Conservation (phyloP, 2,888 invertebrate genomes). For the Lucinisca nassula region DNA sequence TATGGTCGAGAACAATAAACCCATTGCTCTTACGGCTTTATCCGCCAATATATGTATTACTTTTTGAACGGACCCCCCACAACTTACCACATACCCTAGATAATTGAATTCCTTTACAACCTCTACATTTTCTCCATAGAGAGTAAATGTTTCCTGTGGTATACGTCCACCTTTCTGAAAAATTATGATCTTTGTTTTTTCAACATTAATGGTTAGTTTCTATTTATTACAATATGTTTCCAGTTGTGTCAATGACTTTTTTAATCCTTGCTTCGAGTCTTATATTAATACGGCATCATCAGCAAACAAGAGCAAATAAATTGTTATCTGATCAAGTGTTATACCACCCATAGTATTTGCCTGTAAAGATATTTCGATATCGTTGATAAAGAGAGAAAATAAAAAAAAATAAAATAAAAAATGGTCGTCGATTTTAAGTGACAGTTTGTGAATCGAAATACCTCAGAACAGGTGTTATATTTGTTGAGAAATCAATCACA, state of each 20-base stretch:
- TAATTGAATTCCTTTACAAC: neutral
- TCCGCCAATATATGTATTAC: neutral
- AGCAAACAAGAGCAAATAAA: neutral
- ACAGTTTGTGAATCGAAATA: too few relatives aligned
- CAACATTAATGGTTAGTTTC: neutral
- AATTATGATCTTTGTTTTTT: neutral
- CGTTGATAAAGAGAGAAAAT: neutral
- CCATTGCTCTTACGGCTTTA: neutral
- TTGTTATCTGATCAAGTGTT: conserved; percentile 7
- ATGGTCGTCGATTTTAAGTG: too few relatives aligned
- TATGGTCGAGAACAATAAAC: neutral
- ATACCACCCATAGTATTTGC: neutral
- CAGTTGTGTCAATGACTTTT: neutral
- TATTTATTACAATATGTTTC: neutral
- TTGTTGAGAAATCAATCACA: too few relatives aligned
- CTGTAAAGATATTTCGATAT: conserved; percentile 7
- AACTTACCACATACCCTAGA: neutral
- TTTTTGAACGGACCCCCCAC: neutral
- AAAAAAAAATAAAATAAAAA: too few relatives aligned
- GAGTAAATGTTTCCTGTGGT: neutral
- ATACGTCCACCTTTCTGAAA: neutral
- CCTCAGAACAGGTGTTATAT: too few relatives aligned
- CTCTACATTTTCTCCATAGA: neutral
- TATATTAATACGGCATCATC: neutral
- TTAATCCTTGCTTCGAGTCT: neutral